Evolutionary conservation across 2,113 vertebrate species (phyloP).

Genomic region (Crocuta crocuta): DNA sequence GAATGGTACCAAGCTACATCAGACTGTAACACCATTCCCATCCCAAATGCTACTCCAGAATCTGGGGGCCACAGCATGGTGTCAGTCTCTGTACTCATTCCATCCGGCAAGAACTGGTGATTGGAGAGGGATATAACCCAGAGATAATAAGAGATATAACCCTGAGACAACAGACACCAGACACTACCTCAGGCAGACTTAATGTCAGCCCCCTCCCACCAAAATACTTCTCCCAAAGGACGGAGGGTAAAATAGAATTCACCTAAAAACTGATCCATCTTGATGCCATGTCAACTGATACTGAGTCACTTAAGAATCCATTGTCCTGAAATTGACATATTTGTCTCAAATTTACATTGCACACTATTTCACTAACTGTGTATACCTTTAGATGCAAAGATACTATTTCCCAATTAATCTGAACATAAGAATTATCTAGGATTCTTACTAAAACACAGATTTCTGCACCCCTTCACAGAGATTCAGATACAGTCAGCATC

Average conservation of each 20-base stretch:
- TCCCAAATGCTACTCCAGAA: not conserved
- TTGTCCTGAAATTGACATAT: not conserved
- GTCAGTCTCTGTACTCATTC: not conserved
- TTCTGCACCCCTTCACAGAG: not conserved
- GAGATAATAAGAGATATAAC: not conserved
- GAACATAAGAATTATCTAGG: not conserved
- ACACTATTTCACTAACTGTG: not conserved
- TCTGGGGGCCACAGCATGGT: not conserved
- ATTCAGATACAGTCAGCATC: not conserved
- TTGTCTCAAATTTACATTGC: not conserved
- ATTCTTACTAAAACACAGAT: not conserved
- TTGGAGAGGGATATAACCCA: not conserved
- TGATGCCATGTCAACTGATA: not conserved
- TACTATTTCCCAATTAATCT: not conserved
- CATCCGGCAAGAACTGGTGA: not conserved
- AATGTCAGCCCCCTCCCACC: not conserved
- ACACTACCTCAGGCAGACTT: not conserved
- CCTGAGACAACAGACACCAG: accelerated
- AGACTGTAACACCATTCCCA: accelerated
- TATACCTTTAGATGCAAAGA: not conserved
- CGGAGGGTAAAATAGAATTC: not conserved
- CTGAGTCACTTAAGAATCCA: not conserved
- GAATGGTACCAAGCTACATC: not conserved
- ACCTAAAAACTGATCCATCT: not conserved
- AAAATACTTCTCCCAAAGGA: not conserved